Evolutionary conservation across 2,113 vertebrate genomes (phyloP), one percentile per base, ranked within the genome.

Genomic region (Rissa tridactyla): DNA sequence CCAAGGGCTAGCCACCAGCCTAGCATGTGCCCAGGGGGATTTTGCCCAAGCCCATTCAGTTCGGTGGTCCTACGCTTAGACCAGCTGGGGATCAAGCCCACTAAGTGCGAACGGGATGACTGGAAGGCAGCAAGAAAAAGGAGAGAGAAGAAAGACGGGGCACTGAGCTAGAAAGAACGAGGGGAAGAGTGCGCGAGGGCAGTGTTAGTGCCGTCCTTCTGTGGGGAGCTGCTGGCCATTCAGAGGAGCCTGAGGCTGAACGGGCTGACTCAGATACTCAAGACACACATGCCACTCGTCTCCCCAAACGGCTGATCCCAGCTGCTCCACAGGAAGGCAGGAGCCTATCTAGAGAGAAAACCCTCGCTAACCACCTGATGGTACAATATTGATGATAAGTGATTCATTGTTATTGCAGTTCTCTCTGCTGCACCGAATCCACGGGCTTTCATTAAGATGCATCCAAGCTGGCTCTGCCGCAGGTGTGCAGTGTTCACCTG

Each of bases 301-400:
- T 82, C 38, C 46, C 73, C 70, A 75, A 16, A 89, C 0, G 13
- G 54, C 86, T 80, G 94, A 92, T 75, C 94, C 84, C 95, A 97
- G 96, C 73, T 95, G 97, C 78, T 89, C 42, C 68, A 29, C 0
- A 0, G 58, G 58, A 82, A 80, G 46, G 32, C 61, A 89, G 85
- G 66, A 80, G 68, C 7, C 66, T 85, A 21, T 82, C 84, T 73
- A 70, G 46, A 92, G 75, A 76, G 55, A 92, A 91, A 94, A 80
- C 27, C 66, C 29, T 85, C 89, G 38, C 62, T 58, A 82, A 80
- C 34, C 89, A 95, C 81, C 92, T 91, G 83, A 95, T 66, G 55
- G 82, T 80, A 87, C 49, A 82, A 25, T 51, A 62, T n/a, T 77
- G 77, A 65, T 0, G 1, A 87, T 49, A 92, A 92, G 82, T 55